phyloP scores from a whole-genome alignment of 2,113 vertebrate species.

The Antigone vipio region DNA sequence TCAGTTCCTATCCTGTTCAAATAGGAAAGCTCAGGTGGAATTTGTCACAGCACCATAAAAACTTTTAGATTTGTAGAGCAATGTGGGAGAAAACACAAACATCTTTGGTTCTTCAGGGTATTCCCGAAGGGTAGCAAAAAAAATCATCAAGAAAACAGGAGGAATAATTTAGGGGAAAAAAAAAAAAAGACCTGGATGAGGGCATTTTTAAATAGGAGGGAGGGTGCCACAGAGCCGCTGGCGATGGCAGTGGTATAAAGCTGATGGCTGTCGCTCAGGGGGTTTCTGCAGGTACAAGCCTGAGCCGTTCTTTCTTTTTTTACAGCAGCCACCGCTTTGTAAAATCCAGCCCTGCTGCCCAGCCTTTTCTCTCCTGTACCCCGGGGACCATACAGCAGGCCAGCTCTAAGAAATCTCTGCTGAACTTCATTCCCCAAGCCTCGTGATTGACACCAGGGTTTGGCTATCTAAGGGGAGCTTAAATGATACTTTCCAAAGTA shows the following conservation, averaged over 20 bases:
- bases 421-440: not conserved
- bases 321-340: not conserved
- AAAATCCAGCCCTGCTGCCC: not conserved
- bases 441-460: not conserved
- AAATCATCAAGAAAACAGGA: no score
- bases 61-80: not conserved
- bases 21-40: not conserved
- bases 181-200: not conserved
- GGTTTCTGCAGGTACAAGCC: not conserved
- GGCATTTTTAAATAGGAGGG: not conserved
- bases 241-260: not conserved
- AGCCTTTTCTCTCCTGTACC: not conserved
- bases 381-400: not conserved
- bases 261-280: not conserved
- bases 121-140: not conserved
- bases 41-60: not conserved
- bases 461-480: not conserved
- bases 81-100: not conserved
- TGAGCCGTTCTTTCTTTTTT: not conserved
- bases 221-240: not conserved
- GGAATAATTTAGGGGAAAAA: not conserved
- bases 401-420: not conserved
- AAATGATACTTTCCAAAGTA: not conserved
- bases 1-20: not conserved
- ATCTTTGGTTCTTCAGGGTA: not conserved